These are phyloP conservation scores for Scaptomyza flava DNA, from an alignment of 2,888 invertebrate genomes.

Conservation along the genomic window DNA sequence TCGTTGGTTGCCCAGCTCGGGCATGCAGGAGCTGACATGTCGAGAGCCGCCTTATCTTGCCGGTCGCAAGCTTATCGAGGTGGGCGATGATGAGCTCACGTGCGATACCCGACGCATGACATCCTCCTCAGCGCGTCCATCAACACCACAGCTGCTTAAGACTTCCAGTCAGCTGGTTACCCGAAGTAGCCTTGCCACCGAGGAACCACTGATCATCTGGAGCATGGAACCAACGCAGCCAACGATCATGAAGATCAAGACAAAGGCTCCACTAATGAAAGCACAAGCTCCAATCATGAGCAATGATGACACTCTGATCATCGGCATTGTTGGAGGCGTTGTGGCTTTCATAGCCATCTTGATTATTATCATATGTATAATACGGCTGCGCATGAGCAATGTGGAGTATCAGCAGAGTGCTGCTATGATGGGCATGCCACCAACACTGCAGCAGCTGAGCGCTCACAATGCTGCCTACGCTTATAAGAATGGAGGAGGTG, in stretches of 20 bases:
- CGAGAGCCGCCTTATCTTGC: slow-evolving; percentile 89
- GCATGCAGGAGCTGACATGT: slow-evolving; percentile 88
- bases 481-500: slow-evolving; percentile 84
- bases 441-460: slow-evolving; percentile 84
- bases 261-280: slow-evolving; percentile 86
- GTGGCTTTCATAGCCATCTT: slow-evolving; percentile 95
- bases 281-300: slow-evolving; percentile 88
- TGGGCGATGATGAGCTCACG: slow-evolving; percentile 92
- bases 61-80: slow-evolving; percentile 89
- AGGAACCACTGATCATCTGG: slow-evolving; percentile 96
- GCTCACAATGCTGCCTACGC: slow-evolving; percentile 86
- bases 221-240: slow-evolving; percentile 90
- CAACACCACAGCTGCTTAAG: slow-evolving; percentile 70
- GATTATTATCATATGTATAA: slow-evolving; percentile 94
- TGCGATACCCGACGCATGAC: slow-evolving; percentile 89
- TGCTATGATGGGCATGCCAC: slow-evolving; percentile 86
- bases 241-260: slow-evolving; percentile 86
- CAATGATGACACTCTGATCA: slow-evolving; percentile 96
- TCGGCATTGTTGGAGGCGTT: slow-evolving; percentile 96
- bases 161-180: slow-evolving; percentile 84
- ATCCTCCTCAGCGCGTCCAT: slow-evolving; percentile 72
- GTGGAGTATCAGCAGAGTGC: slow-evolving; percentile 88
- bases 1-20: slow-evolving; percentile 89
- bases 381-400: slow-evolving; percentile 89
- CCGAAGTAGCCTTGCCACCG: slow-evolving; percentile 86